Conservation (phyloP, 2,113 vertebrate species). For the Balaeniceps rex region DNA sequence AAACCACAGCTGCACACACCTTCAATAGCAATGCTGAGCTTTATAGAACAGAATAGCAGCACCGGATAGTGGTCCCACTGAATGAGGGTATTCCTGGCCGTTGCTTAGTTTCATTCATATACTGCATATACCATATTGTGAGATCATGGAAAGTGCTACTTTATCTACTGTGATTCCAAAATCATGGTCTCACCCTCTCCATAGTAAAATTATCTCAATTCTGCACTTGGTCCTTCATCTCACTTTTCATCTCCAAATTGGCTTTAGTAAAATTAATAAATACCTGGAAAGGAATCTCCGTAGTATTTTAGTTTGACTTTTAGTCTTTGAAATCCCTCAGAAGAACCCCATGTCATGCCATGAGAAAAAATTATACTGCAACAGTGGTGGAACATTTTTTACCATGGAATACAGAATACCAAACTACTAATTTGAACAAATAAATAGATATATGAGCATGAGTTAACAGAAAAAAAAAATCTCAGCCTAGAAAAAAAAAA, state of each 20-base stretch:
- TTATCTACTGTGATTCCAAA: neutral
- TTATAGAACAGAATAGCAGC: neutral
- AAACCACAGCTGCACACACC: neutral
- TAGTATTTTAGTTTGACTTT: neutral
- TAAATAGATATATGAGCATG: neutral
- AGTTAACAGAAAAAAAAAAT: neutral
- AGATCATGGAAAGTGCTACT: neutral
- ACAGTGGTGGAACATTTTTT: neutral
- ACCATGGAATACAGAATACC: neutral
- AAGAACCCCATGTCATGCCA: neutral
- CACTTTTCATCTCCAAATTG: neutral
- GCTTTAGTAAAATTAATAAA: neutral
- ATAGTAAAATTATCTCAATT: neutral
- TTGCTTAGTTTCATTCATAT: neutral
- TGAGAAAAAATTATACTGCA: neutral
- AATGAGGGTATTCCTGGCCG: neutral
- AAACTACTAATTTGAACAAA: neutral
- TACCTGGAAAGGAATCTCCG: neutral
- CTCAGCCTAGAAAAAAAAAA: neutral
- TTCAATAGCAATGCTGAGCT: neutral
- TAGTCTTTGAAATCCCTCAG: neutral
- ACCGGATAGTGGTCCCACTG: neutral
- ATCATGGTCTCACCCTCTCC: neutral
- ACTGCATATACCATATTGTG: neutral
- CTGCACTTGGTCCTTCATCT: neutral